Conservation (phyloP, 2,797 vertebrate species). For the Pterois miles region DNA sequence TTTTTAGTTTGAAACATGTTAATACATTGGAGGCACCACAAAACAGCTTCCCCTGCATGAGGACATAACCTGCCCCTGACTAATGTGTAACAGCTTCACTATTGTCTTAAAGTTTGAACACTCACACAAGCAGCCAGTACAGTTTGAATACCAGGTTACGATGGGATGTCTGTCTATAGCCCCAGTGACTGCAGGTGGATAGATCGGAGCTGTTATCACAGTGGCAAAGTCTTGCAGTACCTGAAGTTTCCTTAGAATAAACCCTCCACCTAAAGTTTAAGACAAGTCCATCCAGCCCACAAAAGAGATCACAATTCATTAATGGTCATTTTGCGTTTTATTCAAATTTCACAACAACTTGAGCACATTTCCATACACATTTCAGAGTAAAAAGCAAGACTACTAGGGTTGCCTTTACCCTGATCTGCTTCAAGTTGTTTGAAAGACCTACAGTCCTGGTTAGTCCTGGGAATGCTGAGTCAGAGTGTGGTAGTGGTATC, state of each 20-base stretch:
- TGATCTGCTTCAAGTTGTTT: neutral
- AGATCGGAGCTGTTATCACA: neutral
- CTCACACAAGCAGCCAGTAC: neutral
- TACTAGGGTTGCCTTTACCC: neutral
- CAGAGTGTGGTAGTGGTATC: neutral
- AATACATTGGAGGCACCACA: neutral
- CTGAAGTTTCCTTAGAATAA: neutral
- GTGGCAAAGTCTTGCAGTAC: neutral
- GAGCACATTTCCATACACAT: neutral
- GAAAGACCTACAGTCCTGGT: neutral
- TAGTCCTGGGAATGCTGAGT: neutral
- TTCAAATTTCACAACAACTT: conserved; percentile 1
- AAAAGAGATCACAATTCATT: neutral
- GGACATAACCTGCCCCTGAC: neutral
- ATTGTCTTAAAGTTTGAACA: neutral
- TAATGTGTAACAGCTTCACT: neutral
- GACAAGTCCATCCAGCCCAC: neutral
- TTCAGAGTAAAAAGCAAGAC: neutral
- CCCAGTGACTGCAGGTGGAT: too few species aligned
- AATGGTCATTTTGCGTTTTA: neutral
- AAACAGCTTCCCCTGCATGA: neutral
- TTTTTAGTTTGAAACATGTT: too few species aligned
- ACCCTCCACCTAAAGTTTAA: neutral
- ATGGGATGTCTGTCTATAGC: neutral
- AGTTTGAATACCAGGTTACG: neutral